phyloP scores from a whole-genome alignment of 2,888 invertebrate genomes.

The Lasioglossum vierecki region DNA sequence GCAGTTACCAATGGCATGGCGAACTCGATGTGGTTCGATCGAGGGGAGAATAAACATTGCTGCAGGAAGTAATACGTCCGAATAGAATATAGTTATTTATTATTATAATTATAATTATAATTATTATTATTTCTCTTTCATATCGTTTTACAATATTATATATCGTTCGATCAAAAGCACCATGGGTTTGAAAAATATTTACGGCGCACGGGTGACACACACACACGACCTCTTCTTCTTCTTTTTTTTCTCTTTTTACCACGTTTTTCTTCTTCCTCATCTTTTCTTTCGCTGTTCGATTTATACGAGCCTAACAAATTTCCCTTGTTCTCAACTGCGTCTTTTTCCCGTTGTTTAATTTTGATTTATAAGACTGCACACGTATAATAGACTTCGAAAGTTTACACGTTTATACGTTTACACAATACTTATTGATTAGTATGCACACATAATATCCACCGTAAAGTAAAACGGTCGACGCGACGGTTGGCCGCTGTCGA shows the following conservation, averaged over 20 bases:
- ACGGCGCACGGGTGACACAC: constrained; percentile 27
- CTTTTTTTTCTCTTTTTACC: too few species aligned
- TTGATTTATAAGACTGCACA: constrained; percentile 43
- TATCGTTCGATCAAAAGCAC: constrained; percentile 55
- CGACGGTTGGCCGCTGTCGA: constrained; percentile 21
- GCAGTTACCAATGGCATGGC: too few species aligned
- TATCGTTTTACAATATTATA: constrained; percentile 41
- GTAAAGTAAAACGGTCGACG: constrained; percentile 27
- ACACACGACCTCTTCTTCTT: background rate
- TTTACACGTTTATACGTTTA: constrained; percentile 47
- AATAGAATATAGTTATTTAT: constrained; percentile 54
- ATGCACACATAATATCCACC: constrained; percentile 32
- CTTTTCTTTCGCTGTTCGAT: background rate
- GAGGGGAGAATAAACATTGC: background rate
- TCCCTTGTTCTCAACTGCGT: background rate
- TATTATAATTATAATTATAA: constrained; percentile 4
- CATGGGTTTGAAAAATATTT: constrained; percentile 51
- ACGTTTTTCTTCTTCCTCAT: background rate
- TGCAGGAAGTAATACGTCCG: constrained; percentile 13
- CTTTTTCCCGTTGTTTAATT: background rate
- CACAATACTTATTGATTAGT: constrained; percentile 39
- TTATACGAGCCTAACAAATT: background rate
- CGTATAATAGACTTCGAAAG: constrained; percentile 41
- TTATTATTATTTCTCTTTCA: constrained; percentile 22
- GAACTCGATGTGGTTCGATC: background rate